phyloP scores from a whole-genome alignment of 2,797 vertebrate species.

The Coreius guichenoti region DNA sequence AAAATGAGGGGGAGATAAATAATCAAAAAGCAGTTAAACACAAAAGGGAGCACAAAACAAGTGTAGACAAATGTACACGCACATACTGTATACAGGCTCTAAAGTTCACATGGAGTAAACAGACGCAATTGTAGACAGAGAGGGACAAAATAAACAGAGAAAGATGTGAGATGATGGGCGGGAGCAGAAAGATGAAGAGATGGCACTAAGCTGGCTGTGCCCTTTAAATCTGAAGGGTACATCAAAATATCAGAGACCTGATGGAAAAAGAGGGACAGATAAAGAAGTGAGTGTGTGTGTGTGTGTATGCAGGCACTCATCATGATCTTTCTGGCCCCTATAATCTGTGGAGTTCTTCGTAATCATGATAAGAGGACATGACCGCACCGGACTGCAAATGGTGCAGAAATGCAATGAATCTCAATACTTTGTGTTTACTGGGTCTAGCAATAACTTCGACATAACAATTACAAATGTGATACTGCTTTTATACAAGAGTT shows the following conservation, averaged over 20 bases:
- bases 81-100: conserved; percentile 2
- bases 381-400: background rate
- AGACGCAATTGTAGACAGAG: conserved; percentile 30
- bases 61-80: background rate
- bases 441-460: background rate
- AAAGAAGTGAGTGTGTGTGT: background rate
- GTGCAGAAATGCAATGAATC: background rate
- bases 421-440: conserved; percentile 7
- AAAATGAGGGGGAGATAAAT: conserved; percentile 48
- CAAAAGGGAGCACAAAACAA: conserved; percentile 31
- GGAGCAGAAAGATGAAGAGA: conserved; percentile 31
- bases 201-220: conserved; percentile 50
- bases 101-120: conserved; percentile 38
- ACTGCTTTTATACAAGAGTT: background rate
- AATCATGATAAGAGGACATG: conserved; percentile 16
- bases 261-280: conserved; percentile 35
- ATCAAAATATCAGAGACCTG: conserved; percentile 50
- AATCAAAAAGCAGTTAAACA: conserved; percentile 44
- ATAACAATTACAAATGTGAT: background rate
- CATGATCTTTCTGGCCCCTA: background rate
- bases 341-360: conserved; percentile 31
- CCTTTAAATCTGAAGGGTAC: conserved; percentile 51
- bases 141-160: conserved; percentile 23
- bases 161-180: background rate
- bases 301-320: background rate